Conservation (phyloP, 1,140 invertebrate genomes). For the Ectropis grisescens region DNA sequence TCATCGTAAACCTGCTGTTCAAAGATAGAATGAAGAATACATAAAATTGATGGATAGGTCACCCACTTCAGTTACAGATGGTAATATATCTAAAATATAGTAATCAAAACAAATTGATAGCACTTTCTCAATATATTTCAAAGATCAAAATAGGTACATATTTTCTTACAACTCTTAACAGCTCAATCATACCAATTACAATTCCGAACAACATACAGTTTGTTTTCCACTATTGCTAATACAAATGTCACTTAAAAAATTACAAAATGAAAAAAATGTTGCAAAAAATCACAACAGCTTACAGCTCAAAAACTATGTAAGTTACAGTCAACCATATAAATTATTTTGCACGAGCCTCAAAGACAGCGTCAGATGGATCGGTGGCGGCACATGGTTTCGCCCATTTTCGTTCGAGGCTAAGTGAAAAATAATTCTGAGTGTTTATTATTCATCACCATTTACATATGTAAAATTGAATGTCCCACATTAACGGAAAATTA, state of each 20-base stretch:
- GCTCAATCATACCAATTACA: constrained; percentile 64
- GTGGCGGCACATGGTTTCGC: no score
- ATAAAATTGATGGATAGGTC: no score
- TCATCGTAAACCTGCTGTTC: no score
- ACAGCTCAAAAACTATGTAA: constrained; percentile 36
- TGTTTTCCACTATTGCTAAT: constrained; percentile 27
- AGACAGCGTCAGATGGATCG: no score
- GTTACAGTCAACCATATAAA: no score
- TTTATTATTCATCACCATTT: constrained; percentile 1
- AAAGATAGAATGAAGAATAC: no score
- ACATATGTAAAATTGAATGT: constrained; percentile 35
- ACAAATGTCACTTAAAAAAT: constrained; percentile 51
- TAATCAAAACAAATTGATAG: constrained; percentile 1
- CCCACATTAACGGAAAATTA: constrained; percentile 41
- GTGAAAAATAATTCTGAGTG: constrained; percentile 25
- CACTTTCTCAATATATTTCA: constrained; percentile 61
- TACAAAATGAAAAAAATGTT: constrained; percentile 55
- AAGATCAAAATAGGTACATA: constrained; percentile 68
- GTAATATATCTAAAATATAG: neutral
- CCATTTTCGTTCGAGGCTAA: neutral
- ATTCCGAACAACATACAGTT: constrained; percentile 40
- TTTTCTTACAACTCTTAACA: constrained; percentile 64
- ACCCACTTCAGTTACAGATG: neutral
- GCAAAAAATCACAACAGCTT: constrained; percentile 50
- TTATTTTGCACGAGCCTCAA: no score